Evolutionary conservation across 2,113 vertebrate species (phyloP), one percentile per base, ranked within the genome.

Genomic region (Anthoscopus minutus): DNA sequence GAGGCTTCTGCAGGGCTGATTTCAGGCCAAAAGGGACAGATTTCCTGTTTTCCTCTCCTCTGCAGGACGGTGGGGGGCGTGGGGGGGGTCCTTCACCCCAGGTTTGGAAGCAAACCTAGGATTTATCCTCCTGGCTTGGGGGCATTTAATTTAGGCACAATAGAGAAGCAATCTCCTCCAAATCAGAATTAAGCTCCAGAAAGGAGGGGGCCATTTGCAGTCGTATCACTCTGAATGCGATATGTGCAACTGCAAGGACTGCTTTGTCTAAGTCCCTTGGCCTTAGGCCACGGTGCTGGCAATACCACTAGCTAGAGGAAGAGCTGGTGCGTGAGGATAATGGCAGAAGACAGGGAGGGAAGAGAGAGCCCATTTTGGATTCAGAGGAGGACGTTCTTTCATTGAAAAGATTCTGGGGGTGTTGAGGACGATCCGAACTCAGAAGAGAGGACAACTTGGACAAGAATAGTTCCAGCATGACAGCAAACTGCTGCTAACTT

Each of bases 341-440:
- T 98, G 97, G 97, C 98, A 97, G 96, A 97, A 97, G 96, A 94
- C 96, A 80, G 79, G 82, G 97, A 97, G 97, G 96, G 96, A 96
- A 96, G 91, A 95, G 93, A 98, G 98, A 98, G 97, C 97, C 98
- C 98, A 98, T 98, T 97, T 98, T 98, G 97, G 97, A 98, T 97
- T 97, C 97, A 88, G 94, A 97, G 96, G 91, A 92, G 90, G 80
- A 89, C 91, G 58, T 94, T 92, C 82, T 86, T 91, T 86, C 81
- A 92, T 92, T 79, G 83, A 86, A 94, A 93, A 96, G 93, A 93
- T 91, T 89, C 93, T 84, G 92, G 89, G 79, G 82, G 78, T 84
- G 73, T 89, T 60, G 87, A 92, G 85, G 87, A 88, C 44, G 82
- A 95, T 82, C 83, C 54, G 24, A 95, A 88, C 79, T 90, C 78